These are phyloP conservation scores for Ennomos quercinarius DNA, from an alignment of 2,888 invertebrate species.

Conservation along the genomic window DNA sequence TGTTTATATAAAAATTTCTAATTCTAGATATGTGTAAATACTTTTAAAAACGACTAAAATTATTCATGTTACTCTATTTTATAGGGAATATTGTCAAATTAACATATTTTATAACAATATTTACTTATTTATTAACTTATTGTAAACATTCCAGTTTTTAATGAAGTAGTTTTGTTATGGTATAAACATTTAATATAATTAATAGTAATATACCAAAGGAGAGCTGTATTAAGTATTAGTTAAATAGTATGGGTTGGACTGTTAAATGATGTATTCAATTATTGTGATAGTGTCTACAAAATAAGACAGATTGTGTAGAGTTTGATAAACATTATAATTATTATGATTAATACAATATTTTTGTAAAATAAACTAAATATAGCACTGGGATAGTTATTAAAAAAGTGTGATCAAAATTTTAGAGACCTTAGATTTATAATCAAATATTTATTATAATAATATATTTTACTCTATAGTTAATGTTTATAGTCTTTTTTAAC, in stretches of 20 bases:
- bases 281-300: slow-evolving; percentile 18
- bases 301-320: neutral
- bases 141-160: slow-evolving; percentile 13
- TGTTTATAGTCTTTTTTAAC: slow-evolving; percentile 2
- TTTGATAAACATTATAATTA: too few species aligned
- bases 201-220: slow-evolving; percentile 9
- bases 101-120: neutral
- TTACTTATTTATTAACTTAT: neutral
- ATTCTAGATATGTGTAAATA: too few species aligned
- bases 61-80: neutral
- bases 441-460: neutral
- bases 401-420: slow-evolving; percentile 42
- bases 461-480: slow-evolving; percentile 7
- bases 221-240: slow-evolving; percentile 17
- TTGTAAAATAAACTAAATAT: neutral
- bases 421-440: neutral
- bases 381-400: slow-evolving; percentile 24
- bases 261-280: slow-evolving; percentile 15
- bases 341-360: neutral
- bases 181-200: too few species aligned
- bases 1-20: too few species aligned
- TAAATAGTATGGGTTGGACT: slow-evolving; percentile 13
- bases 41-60: too few species aligned
- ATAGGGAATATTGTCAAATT: neutral
- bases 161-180: too few species aligned